These are phyloP conservation scores for Melanotus villosus DNA, from an alignment of 2,888 invertebrate species.

Conservation along the genomic window DNA sequence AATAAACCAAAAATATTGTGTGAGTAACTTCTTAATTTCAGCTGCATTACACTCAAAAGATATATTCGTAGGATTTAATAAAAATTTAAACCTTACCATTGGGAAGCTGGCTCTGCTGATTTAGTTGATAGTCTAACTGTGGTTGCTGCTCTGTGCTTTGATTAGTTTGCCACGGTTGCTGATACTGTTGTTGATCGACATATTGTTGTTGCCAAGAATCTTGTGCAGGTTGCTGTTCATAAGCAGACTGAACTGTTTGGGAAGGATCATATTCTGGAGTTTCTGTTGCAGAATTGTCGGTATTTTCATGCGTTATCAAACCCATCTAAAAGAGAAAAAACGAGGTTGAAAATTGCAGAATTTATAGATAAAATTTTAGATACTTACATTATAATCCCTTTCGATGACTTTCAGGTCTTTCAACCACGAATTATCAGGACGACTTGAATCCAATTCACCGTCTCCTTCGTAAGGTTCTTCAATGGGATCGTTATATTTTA, in stretches of 20 bases:
- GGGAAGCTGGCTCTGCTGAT: constrained; percentile 48
- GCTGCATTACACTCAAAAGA: no score
- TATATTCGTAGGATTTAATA: neutral
- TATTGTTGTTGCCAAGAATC: constrained; percentile 52
- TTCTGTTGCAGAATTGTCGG: constrained; percentile 45
- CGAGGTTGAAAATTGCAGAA: no score
- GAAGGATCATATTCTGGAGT: constrained; percentile 35
- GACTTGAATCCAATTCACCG: constrained; percentile 59
- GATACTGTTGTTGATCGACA: constrained; percentile 49
- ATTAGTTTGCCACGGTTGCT: constrained; percentile 53
- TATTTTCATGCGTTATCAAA: constrained; percentile 54
- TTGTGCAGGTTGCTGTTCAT: constrained; percentile 42
- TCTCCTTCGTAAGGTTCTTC: constrained; percentile 61
- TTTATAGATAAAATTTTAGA: neutral
- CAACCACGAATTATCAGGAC: constrained; percentile 74
- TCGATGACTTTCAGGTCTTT: constrained; percentile 69
- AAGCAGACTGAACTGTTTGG: constrained; percentile 35
- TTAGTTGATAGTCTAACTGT: constrained; percentile 46
- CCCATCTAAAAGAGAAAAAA: constrained; percentile 54
- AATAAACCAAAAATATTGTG: neutral
- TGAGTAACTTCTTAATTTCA: no score
- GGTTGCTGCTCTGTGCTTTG: constrained; percentile 50
- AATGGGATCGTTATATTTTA: constrained; percentile 66
- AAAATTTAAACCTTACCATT: constrained; percentile 49
- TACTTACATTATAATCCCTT: constrained; percentile 66